Evolutionary conservation across 2,113 vertebrate genomes (phyloP).

Genomic region (Ceuthmochares aereus): DNA sequence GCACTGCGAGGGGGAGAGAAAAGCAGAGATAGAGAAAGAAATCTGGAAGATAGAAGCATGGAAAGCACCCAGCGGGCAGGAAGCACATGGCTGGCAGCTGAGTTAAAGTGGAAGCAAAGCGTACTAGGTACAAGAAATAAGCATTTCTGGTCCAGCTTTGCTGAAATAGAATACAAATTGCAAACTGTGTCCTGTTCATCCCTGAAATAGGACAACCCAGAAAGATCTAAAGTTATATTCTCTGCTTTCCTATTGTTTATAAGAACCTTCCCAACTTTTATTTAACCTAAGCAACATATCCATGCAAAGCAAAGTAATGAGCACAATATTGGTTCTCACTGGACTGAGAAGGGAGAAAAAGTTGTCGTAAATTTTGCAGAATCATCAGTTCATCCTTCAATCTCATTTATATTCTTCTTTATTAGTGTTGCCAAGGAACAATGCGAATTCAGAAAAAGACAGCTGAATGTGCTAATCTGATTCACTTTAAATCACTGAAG

Average conservation of each 20-base stretch:
- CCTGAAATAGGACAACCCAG: background rate
- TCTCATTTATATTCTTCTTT: background rate
- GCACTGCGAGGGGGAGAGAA: background rate
- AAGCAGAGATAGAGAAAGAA: background rate
- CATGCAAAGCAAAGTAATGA: background rate
- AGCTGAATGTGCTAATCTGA: background rate
- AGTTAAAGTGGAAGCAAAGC: background rate
- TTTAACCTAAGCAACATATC: background rate
- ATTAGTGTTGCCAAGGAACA: background rate
- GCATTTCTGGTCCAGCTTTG: background rate
- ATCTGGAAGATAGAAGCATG: background rate
- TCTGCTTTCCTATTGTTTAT: background rate
- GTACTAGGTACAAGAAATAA: accelerated
- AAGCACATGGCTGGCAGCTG: background rate
- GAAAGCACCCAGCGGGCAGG: background rate
- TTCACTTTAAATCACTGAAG: background rate
- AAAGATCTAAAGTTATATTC: background rate
- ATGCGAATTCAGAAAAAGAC: background rate
- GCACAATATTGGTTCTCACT: background rate
- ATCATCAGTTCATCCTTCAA: background rate
- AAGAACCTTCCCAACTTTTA: background rate
- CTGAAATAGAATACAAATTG: background rate
- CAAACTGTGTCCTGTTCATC: background rate
- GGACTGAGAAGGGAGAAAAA: background rate
- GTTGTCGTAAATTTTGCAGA: accelerated